phyloP scores from a whole-genome alignment of 1,140 invertebrate species.

The Scaptodrosophila lebanonensis region DNA sequence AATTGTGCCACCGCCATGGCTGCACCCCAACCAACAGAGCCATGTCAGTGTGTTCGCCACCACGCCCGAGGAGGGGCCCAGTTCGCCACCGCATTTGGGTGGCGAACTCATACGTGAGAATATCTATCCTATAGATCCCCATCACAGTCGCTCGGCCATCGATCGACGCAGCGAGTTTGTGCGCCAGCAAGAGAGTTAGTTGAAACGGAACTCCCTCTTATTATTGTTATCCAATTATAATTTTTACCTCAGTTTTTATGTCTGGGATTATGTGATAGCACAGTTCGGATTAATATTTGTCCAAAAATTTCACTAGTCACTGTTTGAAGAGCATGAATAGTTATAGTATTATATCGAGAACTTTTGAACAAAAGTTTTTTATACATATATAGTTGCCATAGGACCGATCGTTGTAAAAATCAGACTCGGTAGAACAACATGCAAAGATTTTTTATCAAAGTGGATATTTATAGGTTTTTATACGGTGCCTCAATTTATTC shows the following conservation, averaged over 20 bases:
- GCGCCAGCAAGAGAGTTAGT: constrained; percentile 76
- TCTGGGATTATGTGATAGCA: too few relatives aligned
- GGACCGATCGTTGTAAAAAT: too few relatives aligned
- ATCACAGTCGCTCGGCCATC: constrained; percentile 62
- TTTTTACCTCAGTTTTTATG: neutral
- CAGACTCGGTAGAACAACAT: too few relatives aligned
- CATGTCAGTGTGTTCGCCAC: constrained; percentile 68
- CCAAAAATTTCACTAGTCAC: too few relatives aligned
- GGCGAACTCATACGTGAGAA: constrained; percentile 65
- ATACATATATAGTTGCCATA: too few relatives aligned
- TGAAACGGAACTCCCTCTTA: neutral
- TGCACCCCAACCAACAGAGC: constrained; percentile 78
- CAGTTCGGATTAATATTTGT: too few relatives aligned
- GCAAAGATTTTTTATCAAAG: too few relatives aligned
- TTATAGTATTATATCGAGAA: too few relatives aligned
- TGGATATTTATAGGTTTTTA: too few relatives aligned
- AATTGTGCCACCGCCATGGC: constrained; percentile 79
- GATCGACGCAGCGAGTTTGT: constrained; percentile 74
- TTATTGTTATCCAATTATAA: neutral
- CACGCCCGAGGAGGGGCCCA: constrained; percentile 66
- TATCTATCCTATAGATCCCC: constrained; percentile 69
- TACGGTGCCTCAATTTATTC: too few relatives aligned
- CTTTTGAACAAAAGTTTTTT: too few relatives aligned
- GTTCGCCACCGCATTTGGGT: constrained; percentile 38
- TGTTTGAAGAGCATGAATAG: too few relatives aligned